Evolutionary conservation across 2,888 invertebrate species (phyloP).

Genomic region (Cephus rjabovi): DNA sequence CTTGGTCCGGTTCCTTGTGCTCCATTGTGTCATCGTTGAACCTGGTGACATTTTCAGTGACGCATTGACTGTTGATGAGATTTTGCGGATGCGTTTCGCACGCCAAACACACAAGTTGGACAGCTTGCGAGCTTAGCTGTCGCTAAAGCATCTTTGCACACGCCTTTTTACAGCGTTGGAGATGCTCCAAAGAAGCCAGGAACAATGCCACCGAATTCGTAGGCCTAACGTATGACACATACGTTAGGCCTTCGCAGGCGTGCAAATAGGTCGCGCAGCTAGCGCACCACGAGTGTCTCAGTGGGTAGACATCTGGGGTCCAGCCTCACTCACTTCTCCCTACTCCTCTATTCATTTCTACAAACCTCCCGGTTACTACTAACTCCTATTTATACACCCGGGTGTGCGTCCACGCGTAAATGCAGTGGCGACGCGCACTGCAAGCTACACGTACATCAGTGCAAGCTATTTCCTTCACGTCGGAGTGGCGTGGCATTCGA

Average conservation of each 20-base stretch:
- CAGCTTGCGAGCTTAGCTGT: neutral
- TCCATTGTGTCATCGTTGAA: neutral
- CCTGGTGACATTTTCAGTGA: neutral
- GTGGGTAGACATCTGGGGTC: slow-evolving; percentile 24
- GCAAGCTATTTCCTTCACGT: neutral
- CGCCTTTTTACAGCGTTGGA: neutral
- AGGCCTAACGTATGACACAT: slow-evolving; percentile 18
- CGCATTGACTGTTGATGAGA: neutral
- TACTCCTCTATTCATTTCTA: neutral
- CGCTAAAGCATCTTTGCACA: neutral
- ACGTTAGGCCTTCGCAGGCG: slow-evolving; percentile 20
- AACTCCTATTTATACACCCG: neutral
- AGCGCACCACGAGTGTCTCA: slow-evolving; percentile 14
- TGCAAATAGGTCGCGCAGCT: slow-evolving; percentile 13
- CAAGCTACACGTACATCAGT: neutral
- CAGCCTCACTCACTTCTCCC: slow-evolving; percentile 7
- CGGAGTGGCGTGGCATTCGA: neutral
- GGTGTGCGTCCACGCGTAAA: neutral
- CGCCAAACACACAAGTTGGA: neutral
- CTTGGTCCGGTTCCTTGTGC: neutral
- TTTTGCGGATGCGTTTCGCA: neutral
- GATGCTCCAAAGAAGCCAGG: neutral
- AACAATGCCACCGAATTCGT: slow-evolving; percentile 17
- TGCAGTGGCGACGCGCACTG: neutral
- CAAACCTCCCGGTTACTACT: neutral